These are phyloP conservation scores for Hydra vulgaris DNA, from an alignment of 30 jellyfish, hydroid and myxozoan species.

Conservation along the genomic window DNA sequence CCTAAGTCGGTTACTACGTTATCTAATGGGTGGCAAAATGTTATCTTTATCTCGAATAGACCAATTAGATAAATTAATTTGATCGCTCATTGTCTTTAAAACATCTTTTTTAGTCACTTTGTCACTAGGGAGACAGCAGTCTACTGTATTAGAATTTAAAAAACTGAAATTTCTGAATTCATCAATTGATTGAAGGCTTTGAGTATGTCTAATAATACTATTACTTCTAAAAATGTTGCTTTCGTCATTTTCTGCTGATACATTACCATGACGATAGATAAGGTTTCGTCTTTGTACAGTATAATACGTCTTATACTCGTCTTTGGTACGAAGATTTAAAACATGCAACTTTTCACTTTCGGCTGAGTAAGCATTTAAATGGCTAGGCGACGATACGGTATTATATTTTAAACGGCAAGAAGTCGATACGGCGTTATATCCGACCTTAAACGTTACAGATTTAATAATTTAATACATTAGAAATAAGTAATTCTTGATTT, in stretches of 20 bases:
- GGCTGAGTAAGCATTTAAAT: neutral
- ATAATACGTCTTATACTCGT: neutral
- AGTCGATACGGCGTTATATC: no score
- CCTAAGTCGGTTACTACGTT: neutral
- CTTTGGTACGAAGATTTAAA: neutral
- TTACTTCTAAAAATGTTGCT: neutral
- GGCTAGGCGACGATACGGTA: neutral
- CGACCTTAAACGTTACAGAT: no score
- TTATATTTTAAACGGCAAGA: no score
- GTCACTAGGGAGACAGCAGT: neutral
- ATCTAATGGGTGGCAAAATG: neutral
- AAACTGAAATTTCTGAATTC: no score
- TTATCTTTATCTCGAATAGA: neutral
- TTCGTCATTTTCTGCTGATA: neutral
- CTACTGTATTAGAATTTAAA: neutral
- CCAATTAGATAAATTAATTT: neutral
- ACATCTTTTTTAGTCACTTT: neutral
- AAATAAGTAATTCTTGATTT: no score
- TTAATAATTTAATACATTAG: no score
- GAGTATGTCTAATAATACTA: neutral
- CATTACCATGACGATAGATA: neutral
- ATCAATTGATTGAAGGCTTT: neutral
- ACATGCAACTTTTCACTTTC: neutral
- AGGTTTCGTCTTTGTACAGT: neutral
- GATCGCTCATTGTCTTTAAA: neutral